Conservation (phyloP, 2,797 vertebrate genomes). For the Lates japonicus region DNA sequence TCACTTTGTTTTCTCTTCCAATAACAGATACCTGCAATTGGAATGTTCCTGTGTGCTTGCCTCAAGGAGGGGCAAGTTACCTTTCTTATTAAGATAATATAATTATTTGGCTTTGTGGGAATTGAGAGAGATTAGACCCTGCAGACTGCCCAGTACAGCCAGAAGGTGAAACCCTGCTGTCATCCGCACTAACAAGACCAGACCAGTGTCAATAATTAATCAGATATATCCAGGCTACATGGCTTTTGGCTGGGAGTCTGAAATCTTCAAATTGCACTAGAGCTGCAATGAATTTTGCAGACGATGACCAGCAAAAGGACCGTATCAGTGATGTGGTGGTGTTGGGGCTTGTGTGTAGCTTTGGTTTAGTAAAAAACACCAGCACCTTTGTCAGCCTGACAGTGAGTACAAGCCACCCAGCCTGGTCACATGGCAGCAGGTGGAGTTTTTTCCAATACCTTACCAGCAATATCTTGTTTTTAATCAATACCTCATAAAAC, state of each 20-base stretch:
- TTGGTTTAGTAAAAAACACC: conserved; percentile 37
- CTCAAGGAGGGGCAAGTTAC: conserved; percentile 14
- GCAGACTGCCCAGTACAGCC: not conserved
- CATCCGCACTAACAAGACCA: conserved; percentile 80
- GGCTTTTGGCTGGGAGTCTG: conserved; percentile 66
- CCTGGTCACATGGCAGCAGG: conserved; percentile 30
- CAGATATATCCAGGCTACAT: conserved; percentile 58
- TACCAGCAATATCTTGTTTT: not conserved
- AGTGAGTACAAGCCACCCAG: conserved; percentile 21
- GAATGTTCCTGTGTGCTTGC: conserved; percentile 31
- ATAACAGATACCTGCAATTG: not conserved
- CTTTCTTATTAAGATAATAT: conserved; percentile 7
- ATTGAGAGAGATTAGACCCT: not conserved
- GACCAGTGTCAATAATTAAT: conserved; percentile 82
- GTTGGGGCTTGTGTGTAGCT: conserved; percentile 26
- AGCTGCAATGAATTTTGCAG: conserved; percentile 77
- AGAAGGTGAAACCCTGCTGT: conserved; percentile 47
- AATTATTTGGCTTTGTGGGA: conserved; percentile 29
- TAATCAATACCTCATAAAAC: too few relatives aligned
- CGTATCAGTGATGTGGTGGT: conserved; percentile 43
- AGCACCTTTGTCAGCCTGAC: conserved; percentile 29
- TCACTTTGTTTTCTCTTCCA: not conserved
- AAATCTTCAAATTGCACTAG: conserved; percentile 71
- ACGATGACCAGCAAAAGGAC: conserved; percentile 70
- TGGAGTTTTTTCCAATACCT: conserved; percentile 19